Percentiles rank a stretch among this genome's conserved stretches.
Evolutionary conservation across 2,113 vertebrate species (phyloP).

Genomic region (Malaclemys terrapin): DNA sequence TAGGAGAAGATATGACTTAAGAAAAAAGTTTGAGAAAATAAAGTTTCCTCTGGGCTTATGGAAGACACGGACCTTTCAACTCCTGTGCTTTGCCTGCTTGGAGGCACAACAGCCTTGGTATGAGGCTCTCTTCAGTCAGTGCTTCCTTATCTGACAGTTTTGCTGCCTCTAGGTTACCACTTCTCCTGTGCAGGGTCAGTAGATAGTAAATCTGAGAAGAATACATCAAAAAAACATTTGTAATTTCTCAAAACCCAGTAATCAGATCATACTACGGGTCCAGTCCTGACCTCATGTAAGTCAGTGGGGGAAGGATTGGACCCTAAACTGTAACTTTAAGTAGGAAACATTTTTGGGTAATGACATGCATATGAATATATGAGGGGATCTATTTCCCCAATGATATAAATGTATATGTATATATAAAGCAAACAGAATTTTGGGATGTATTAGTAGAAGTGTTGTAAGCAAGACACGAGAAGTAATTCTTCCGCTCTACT

Average conservation of each 20-base stretch:
- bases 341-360: background rate
- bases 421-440: too few relatives aligned
- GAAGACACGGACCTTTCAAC: background rate
- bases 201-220: background rate
- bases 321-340: background rate
- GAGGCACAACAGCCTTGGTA: background rate
- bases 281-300: background rate
- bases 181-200: background rate
- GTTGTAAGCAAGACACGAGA: too few relatives aligned
- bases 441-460: too few relatives aligned
- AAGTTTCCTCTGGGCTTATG: background rate
- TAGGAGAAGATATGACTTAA: background rate
- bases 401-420: background rate
- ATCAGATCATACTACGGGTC: background rate
- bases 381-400: background rate
- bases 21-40: background rate
- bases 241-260: background rate
- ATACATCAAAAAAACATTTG: background rate
- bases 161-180: background rate
- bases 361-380: background rate
- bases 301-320: background rate
- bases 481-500: too few relatives aligned
- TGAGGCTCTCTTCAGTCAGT: background rate
- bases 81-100: background rate
- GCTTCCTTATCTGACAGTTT: background rate